Percentiles rank a stretch among this genome's conserved stretches.
These are phyloP conservation scores for Gymnoscelis rufifasciata DNA, from an alignment of 2,888 invertebrate genomes.

Conservation along the genomic window DNA sequence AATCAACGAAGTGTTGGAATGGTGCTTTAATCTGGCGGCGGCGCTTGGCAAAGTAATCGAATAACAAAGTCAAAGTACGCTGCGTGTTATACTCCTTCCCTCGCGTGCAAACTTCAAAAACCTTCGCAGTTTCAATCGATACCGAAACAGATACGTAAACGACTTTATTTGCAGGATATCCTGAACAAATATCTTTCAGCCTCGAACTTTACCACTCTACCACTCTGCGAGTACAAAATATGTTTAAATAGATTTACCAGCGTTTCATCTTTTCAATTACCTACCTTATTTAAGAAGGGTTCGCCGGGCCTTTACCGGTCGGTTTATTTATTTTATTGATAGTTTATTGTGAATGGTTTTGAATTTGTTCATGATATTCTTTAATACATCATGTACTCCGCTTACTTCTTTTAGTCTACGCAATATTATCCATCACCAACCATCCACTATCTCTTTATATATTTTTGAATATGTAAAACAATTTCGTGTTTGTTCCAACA, in stretches of 20 bases:
- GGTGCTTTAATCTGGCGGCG: conserved; percentile 32
- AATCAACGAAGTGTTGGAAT: conserved; percentile 36
- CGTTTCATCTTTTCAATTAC: no score
- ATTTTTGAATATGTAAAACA: no score
- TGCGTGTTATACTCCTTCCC: conserved; percentile 60
- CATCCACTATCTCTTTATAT: no score
- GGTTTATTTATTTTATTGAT: no score
- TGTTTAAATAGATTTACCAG: neutral
- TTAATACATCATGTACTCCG: no score
- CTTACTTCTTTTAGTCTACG: no score
- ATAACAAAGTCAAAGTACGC: conserved; percentile 61
- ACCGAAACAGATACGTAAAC: conserved; percentile 56
- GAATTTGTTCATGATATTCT: no score
- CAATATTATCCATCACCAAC: no score
- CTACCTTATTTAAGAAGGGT: no score
- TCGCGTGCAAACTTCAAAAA: conserved; percentile 66
- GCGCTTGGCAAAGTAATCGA: conserved; percentile 50
- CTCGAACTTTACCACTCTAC: neutral
- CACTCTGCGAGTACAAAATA: neutral
- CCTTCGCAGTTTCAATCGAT: conserved; percentile 64
- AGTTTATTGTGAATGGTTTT: no score
- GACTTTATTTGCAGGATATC: conserved; percentile 53
- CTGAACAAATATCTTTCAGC: conserved; percentile 1
- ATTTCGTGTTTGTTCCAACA: no score
- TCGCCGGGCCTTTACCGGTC: no score